These are phyloP conservation scores for Lepidothrix coronata DNA, from an alignment of 2,113 vertebrate species.

Conservation along the genomic window DNA sequence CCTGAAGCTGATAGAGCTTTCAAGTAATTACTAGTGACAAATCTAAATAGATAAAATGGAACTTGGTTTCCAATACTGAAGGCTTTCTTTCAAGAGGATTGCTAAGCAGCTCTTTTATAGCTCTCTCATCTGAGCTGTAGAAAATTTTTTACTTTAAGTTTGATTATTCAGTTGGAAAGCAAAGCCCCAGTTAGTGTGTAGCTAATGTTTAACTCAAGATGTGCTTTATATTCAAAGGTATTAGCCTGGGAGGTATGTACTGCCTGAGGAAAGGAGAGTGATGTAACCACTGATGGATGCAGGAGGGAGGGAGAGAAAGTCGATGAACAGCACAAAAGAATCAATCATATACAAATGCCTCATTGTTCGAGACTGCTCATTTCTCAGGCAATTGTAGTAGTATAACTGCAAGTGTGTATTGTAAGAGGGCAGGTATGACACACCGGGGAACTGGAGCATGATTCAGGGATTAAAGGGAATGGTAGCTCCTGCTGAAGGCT, in stretches of 20 bases:
- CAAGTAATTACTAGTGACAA: conserved; percentile 9
- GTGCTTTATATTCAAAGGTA: conserved; percentile 21
- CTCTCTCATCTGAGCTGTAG: neutral
- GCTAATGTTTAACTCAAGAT: conserved; percentile 14
- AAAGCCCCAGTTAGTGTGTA: neutral
- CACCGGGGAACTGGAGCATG: neutral
- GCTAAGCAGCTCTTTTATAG: conserved; percentile 1
- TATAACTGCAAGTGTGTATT: neutral
- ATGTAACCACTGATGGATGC: conserved; percentile 26
- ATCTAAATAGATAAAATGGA: conserved; percentile 24
- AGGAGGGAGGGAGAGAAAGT: neutral
- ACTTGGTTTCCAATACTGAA: neutral
- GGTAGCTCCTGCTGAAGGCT: neutral
- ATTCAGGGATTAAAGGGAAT: neutral
- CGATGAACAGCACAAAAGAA: neutral
- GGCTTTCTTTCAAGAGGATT: conserved; percentile 2
- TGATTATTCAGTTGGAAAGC: conserved; percentile 18
- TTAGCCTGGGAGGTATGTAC: neutral
- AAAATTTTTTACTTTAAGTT: conserved; percentile 23
- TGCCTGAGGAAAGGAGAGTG: conserved; percentile 1
- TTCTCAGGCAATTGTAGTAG: neutral
- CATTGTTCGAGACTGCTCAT: neutral
- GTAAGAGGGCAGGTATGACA: neutral
- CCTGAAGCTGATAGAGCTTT: conserved; percentile 3
- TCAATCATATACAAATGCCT: neutral